phyloP scores from a whole-genome alignment of 2,113 vertebrate genomes.

The Grammomys surdaster region DNA sequence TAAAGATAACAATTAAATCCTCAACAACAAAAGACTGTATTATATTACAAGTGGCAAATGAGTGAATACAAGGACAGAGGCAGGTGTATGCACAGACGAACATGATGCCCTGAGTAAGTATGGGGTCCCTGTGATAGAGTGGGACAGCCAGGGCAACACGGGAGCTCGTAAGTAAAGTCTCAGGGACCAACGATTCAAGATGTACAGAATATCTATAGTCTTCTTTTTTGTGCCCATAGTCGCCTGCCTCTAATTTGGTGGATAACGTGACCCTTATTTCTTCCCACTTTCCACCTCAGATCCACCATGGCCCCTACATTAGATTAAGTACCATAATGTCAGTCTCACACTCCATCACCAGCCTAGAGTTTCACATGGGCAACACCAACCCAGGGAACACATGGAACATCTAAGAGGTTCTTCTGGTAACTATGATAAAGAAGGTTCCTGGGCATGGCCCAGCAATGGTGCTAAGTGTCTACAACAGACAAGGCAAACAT shows the following conservation, averaged over 20 bases:
- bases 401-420: background rate
- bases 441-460: rapidly evolving
- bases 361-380: background rate
- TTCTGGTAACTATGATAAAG: background rate
- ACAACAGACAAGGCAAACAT: no score
- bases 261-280: background rate
- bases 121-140: rapidly evolving
- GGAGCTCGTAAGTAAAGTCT: rapidly evolving
- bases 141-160: no score
- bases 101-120: rapidly evolving
- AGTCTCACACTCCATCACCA: background rate
- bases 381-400: rapidly evolving
- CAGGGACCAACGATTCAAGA: rapidly evolving
- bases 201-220: rapidly evolving
- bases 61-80: no score
- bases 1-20: background rate
- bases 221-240: rapidly evolving
- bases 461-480: background rate
- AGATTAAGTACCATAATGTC: no score
- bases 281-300: background rate
- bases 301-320: background rate
- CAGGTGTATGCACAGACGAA: rapidly evolving
- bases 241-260: background rate
- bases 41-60: background rate
- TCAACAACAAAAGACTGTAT: background rate